Percentiles rank a stretch among this genome's conserved stretches.
phyloP scores from a whole-genome alignment of 37 sponge, comb jelly and placozoan species.

The Cladorhizidae sp. region DNA sequence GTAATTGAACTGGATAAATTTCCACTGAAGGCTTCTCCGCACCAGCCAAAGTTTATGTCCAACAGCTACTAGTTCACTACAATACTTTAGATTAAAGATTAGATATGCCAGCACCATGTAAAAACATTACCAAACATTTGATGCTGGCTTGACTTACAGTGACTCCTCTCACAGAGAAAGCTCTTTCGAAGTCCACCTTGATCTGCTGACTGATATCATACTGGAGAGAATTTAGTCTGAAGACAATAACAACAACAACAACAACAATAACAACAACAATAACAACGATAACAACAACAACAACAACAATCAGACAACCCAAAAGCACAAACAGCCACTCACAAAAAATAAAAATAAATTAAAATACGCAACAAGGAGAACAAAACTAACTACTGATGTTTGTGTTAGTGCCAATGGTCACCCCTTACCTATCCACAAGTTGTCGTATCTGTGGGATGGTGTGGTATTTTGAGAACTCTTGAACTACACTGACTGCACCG shows the following conservation, averaged over 20 bases:
- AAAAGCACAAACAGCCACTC: not conserved
- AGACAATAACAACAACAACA: not conserved
- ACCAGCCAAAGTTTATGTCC: no score
- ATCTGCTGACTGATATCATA: constrained; percentile 88
- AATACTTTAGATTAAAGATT: not conserved
- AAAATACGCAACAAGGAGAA: not conserved
- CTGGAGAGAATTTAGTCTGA: constrained; percentile 57
- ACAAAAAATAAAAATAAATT: not conserved
- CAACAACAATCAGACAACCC: no score
- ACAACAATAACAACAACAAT: not conserved
- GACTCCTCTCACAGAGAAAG: constrained; percentile 73
- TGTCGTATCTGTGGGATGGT: constrained; percentile 87
- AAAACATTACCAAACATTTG: not conserved
- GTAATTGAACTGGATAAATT: no score
- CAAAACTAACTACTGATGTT: no score
- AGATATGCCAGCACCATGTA: not conserved
- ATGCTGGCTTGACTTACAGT: constrained; percentile 66
- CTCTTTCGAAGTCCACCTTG: constrained; percentile 83
- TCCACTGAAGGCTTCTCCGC: no score
- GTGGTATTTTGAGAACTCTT: constrained; percentile 84
- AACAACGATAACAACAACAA: not conserved
- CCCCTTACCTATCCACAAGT: constrained; percentile 39
- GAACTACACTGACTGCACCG: constrained; percentile 83
- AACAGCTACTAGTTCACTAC: no score
- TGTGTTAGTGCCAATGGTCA: no score